Conservation (phyloP, 1,140 invertebrate genomes). For the Zaprionus tsacasi region DNA sequence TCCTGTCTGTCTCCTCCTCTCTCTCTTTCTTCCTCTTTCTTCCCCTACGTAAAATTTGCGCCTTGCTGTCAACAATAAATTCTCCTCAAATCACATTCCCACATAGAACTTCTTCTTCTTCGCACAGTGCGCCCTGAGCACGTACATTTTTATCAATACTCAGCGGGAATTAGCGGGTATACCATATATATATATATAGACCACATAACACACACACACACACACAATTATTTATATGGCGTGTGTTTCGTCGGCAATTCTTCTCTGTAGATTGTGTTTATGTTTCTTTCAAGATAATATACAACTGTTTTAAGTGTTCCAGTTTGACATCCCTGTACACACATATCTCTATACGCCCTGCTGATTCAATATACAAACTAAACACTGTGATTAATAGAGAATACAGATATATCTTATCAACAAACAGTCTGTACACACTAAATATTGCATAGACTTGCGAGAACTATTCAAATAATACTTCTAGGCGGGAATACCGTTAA, state of each 20-base stretch:
- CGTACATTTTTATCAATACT: conserved; percentile 65
- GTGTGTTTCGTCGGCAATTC: background rate
- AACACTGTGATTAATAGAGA: background rate
- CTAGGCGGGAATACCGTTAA: too few relatives aligned
- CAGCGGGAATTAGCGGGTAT: conserved; percentile 31
- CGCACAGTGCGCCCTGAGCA: conserved; percentile 36
- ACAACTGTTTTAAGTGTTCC: background rate
- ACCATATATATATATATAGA: background rate
- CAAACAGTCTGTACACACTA: too few relatives aligned
- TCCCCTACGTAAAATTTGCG: conserved; percentile 13
- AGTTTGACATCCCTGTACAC: background rate
- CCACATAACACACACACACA: background rate
- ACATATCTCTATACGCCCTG: background rate
- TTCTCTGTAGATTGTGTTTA: background rate
- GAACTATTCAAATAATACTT: too few relatives aligned
- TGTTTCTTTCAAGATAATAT: background rate
- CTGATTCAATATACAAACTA: background rate
- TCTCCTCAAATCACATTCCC: conserved; percentile 47
- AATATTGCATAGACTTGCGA: too few relatives aligned
- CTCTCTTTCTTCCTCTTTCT: background rate
- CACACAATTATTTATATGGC: background rate
- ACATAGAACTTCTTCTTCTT: conserved; percentile 6
- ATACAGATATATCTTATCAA: too few relatives aligned
- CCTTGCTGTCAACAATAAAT: conserved; percentile 62
- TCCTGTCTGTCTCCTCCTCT: too few relatives aligned